phyloP scores from a whole-genome alignment of 2,797 vertebrate species.

The Clarias fuscus region DNA sequence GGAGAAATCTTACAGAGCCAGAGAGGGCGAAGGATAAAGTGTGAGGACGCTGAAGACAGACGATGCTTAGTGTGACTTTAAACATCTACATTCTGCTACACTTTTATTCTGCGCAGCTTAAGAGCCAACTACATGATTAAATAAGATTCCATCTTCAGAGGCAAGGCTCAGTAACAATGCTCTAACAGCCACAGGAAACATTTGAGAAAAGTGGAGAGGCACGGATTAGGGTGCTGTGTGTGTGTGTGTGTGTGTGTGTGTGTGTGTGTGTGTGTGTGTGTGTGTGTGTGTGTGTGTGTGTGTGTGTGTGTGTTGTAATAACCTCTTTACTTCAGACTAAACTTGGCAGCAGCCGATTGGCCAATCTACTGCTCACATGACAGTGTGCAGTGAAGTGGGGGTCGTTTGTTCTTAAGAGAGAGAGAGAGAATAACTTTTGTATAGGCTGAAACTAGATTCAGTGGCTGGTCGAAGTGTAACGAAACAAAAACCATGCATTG shows the following conservation, averaged over 20 bases:
- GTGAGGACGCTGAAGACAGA: not conserved
- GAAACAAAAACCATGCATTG: not conserved
- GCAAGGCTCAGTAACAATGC: not conserved
- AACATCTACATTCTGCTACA: not conserved
- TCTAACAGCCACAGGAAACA: not conserved
- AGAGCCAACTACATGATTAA: not conserved
- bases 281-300: not conserved
- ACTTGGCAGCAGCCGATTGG: slow-evolving; percentile 72
- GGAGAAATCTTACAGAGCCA: slow-evolving; percentile 6
- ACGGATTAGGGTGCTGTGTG: slow-evolving; percentile 13
- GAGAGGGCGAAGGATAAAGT: not conserved
- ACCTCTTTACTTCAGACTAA: slow-evolving; percentile 50
- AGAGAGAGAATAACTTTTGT: slow-evolving; percentile 26
- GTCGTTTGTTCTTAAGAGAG: slow-evolving; percentile 46
- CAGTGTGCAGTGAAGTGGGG: slow-evolving; percentile 50
- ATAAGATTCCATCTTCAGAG: not conserved
- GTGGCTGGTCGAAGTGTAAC: not conserved
- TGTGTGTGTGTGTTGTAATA: slow-evolving; percentile 25
- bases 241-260: slow-evolving; percentile 14
- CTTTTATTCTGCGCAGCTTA: not conserved
- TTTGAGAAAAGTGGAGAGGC: not conserved
- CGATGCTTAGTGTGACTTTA: not conserved
- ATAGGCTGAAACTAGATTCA: not conserved
- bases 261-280: slow-evolving; percentile 11
- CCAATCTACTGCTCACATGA: slow-evolving; percentile 56